Base-by-base conservation (phyloP, 2,113 vertebrate genomes). In the Scolopax mira region DNA sequence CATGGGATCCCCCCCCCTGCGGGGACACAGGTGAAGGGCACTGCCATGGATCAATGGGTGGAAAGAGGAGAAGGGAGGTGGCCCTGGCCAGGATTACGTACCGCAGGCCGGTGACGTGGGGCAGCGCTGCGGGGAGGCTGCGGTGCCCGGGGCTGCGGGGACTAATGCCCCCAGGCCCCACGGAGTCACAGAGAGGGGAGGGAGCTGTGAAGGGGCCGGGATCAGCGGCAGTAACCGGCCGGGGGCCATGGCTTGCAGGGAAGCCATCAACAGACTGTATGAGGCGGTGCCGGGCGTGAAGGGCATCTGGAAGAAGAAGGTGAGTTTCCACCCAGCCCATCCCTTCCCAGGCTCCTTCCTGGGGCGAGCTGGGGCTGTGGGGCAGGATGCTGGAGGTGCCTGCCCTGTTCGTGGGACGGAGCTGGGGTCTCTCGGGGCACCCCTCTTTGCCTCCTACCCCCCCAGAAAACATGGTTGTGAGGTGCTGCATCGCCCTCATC, bases 241-340 rank as follows among this genome's bases (percentile, higher is more conserved):
- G 2, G 30, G 33, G 10, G 49, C 79, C 7, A 15, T 65, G 60
- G 39, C 18, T 79, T 69, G 22, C 97, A 99, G 99, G 96, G 99
- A 99, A 93, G 99, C 99, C 97, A 99, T 99, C 98, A 99, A 99
- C 96, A 98, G 99, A 65, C 98, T 99, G 6, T 99, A 99, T 5
- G 99, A 99, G 89, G 98, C 98, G 0, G 99, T 99, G 81, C 99
- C 99, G 0, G 99, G 99, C 0, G 97, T 99, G 73, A 99, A 98
- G 84, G 98, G 99, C 60, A 98, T 98, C 52, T 99, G 99, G 99
- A 99, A 98, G 96, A 99, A 98, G 96, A 99, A 99, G 98, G 99
- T 99, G 82, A 93, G 97, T 91, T 89, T 41, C 16, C 17, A 46
- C 4, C 18, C 24, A 23, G 27, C 7, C 35, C 2, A 3, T 41